Evolutionary conservation across 1,140 invertebrate genomes (phyloP).

Genomic region (Aethina tumida): DNA sequence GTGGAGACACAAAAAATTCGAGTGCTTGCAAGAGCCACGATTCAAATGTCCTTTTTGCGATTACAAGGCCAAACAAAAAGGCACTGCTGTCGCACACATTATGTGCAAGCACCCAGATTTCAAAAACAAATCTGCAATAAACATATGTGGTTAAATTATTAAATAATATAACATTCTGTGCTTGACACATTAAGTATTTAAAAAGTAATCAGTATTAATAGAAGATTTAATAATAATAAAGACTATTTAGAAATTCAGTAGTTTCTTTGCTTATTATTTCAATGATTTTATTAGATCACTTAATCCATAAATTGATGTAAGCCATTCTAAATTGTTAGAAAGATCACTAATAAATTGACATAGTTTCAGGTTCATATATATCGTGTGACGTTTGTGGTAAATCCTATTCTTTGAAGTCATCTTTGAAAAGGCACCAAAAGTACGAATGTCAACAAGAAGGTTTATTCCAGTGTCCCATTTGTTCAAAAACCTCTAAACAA

Average conservation of each 20-base stretch:
- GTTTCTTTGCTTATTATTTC: no score
- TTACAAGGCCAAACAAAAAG: conserved; percentile 42
- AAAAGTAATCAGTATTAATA: no score
- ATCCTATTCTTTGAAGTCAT: conserved; percentile 8
- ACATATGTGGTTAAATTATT: no score
- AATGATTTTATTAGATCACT: no score
- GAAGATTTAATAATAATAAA: no score
- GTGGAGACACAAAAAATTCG: conserved; percentile 23
- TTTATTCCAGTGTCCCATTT: conserved; percentile 37
- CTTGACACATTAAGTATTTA: no score
- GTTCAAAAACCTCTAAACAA: conserved; percentile 12
- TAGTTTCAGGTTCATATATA: not conserved
- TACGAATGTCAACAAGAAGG: conserved; percentile 44
- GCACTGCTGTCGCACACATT: conserved; percentile 37
- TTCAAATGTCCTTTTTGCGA: conserved; percentile 39
- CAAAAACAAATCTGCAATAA: no score
- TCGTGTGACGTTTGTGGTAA: conserved; percentile 11
- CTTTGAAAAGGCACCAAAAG: conserved; percentile 33
- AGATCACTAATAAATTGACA: no score
- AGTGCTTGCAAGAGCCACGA: conserved; percentile 23
- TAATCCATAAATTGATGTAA: no score
- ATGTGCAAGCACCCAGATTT: conserved; percentile 14
- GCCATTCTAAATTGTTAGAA: no score
- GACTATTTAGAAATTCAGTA: no score
- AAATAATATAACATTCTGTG: no score